Percentiles rank a stretch among this genome's conserved stretches.
Evolutionary conservation across 2,888 invertebrate species (phyloP).

Genomic region (Drosophila helvetica): DNA sequence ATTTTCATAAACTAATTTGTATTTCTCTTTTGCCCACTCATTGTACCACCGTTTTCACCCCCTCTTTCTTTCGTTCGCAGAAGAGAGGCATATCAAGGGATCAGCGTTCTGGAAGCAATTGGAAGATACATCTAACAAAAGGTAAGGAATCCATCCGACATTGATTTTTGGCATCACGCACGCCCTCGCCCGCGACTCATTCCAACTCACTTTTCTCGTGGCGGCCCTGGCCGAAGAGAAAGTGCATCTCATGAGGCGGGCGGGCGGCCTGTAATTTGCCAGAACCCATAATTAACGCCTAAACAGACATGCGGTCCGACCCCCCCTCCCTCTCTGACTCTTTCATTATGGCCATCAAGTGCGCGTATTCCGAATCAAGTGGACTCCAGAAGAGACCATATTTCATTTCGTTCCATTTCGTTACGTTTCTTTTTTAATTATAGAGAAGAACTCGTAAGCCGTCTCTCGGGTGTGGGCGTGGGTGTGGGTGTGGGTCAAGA

Average conservation of each 20-base stretch:
- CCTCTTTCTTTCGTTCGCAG: constrained; percentile 41
- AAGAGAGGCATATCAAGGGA: constrained; percentile 46
- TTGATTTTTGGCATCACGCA: constrained; percentile 30
- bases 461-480: not conserved
- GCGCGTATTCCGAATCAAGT: constrained; percentile 47
- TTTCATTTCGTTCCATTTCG: constrained; percentile 43
- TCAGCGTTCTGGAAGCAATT: constrained; percentile 46
- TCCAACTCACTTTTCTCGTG: constrained; percentile 52
- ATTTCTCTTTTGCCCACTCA: constrained; percentile 47
- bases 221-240: constrained; percentile 66
- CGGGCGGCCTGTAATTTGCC: constrained; percentile 71
- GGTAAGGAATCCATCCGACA: constrained; percentile 55
- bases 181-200: constrained; percentile 32
- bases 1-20: constrained; percentile 59
- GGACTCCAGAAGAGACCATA: constrained; percentile 34
- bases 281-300: constrained; percentile 78
- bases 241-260: constrained; percentile 62
- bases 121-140: constrained; percentile 49
- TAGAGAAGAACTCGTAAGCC: constrained; percentile 18
- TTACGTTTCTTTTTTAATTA: constrained; percentile 52
- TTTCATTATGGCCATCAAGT: constrained; percentile 63
- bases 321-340: not conserved
- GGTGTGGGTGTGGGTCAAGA: constrained; percentile 69
- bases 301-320: constrained; percentile 43
- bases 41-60: constrained; percentile 2